Evolutionary conservation across 2,888 invertebrate species (phyloP).

Genomic region (Petrolisthes cinctipes): DNA sequence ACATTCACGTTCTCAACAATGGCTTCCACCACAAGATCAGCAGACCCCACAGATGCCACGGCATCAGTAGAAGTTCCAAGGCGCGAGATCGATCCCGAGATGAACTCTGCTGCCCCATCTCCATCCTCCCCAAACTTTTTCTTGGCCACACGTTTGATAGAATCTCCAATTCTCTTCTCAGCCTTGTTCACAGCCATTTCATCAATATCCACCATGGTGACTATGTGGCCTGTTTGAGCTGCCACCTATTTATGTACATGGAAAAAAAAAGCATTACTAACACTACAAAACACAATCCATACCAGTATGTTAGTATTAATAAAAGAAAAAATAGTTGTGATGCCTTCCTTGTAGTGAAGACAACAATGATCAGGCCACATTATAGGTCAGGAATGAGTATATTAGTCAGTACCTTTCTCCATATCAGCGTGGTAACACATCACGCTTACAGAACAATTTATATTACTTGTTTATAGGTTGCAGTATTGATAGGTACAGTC

Average conservation of each 20-base stretch:
- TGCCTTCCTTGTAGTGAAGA: not conserved
- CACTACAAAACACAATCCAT: not conserved
- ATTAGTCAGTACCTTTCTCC: no score
- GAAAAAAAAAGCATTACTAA: not conserved
- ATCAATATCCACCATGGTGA: conserved; percentile 84
- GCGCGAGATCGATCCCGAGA: conserved; percentile 76
- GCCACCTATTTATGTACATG: conserved; percentile 76
- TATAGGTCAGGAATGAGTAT: not conserved
- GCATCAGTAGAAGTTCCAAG: conserved; percentile 73
- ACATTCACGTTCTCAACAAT: conserved; percentile 75
- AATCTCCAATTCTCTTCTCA: conserved; percentile 78
- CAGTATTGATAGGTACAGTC: no score
- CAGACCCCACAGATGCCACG: conserved; percentile 69
- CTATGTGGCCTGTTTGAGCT: conserved; percentile 85
- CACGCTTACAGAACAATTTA: no score
- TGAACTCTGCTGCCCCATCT: conserved; percentile 78
- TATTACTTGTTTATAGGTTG: no score
- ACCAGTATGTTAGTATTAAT: not conserved
- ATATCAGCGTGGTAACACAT: no score
- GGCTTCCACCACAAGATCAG: conserved; percentile 75
- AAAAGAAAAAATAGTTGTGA: not conserved
- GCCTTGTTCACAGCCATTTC: conserved; percentile 81
- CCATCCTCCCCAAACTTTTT: conserved; percentile 80
- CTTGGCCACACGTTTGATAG: conserved; percentile 82
- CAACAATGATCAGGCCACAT: not conserved